Conservation (phyloP, 2,888 invertebrate genomes). For the Micoletzkya japonica region DNA sequence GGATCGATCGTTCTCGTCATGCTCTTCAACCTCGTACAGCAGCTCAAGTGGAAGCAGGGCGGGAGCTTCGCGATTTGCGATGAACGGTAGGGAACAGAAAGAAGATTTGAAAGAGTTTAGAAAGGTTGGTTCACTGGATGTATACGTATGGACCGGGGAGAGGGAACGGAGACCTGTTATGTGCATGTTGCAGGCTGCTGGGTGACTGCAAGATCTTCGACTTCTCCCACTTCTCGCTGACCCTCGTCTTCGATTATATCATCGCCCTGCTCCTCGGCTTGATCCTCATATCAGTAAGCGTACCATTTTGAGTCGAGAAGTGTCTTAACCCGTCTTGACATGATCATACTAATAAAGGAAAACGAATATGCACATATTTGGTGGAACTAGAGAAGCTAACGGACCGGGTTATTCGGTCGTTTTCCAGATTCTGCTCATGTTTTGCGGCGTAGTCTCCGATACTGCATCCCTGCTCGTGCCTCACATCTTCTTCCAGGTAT, state of each 20-base stretch:
- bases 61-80: not conserved
- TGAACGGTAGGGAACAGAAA: not conserved
- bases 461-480: constrained; percentile 54
- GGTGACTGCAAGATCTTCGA: constrained; percentile 55
- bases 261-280: constrained; percentile 52
- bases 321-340: too few species aligned
- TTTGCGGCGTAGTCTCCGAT: constrained; percentile 54
- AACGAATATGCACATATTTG: too few species aligned
- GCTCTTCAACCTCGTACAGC: constrained; percentile 46
- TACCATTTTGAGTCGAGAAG: not conserved
- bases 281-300: constrained; percentile 50
- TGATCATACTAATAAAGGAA: too few species aligned
- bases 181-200: constrained; percentile 42
- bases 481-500: constrained; percentile 53
- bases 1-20: constrained; percentile 44
- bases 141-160: not conserved
- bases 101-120: not conserved
- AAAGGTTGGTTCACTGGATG: not conserved
- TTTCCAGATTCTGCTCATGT: constrained; percentile 49
- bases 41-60: constrained; percentile 51
- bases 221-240: constrained; percentile 56
- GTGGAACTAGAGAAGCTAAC: too few species aligned
- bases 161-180: not conserved
- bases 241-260: constrained; percentile 56
- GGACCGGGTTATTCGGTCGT: too few species aligned